Percentiles rank a stretch among this genome's conserved stretches.
These are phyloP conservation scores for Mobula hypostoma DNA, from an alignment of 2,113 vertebrate species.

Conservation along the genomic window DNA sequence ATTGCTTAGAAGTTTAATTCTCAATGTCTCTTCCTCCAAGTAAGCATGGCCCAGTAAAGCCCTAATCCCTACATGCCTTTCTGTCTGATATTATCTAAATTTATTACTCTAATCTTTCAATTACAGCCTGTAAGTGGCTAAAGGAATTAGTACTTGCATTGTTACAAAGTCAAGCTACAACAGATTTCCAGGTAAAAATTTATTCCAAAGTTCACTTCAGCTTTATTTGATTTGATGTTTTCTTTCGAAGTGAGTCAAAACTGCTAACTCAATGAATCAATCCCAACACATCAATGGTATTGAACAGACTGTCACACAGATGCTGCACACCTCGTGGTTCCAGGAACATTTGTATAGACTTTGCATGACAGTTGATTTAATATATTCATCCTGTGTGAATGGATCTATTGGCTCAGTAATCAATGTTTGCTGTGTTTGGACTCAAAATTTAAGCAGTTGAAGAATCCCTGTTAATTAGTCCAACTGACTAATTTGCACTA, in stretches of 20 bases:
- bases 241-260: not conserved
- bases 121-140: not conserved
- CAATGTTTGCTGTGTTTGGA: slow-evolving; percentile 18
- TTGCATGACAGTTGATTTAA: slow-evolving; percentile 34
- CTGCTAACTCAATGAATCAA: slow-evolving; percentile 28
- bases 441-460: slow-evolving; percentile 22
- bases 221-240: slow-evolving; percentile 13
- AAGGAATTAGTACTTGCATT: not conserved
- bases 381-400: slow-evolving; percentile 25
- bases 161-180: not conserved
- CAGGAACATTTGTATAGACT: slow-evolving; percentile 7
- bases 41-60: not conserved
- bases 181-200: slow-evolving; percentile 1
- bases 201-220: not conserved
- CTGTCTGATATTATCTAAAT: not conserved
- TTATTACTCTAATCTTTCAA: slow-evolving; percentile 2
- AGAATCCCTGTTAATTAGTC: slow-evolving; percentile 21
- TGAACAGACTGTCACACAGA: slow-evolving; percentile 32
- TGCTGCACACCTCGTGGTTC: slow-evolving; percentile 29
- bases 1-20: not conserved
- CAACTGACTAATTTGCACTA: slow-evolving; percentile 2
- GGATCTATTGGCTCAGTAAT: slow-evolving; percentile 27
- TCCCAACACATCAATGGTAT: slow-evolving; percentile 25
- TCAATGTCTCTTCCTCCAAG: not conserved
- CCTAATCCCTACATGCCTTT: not conserved